Conservation (phyloP, 2,888 invertebrate species). For the Venustoraphidia nigricollis region DNA sequence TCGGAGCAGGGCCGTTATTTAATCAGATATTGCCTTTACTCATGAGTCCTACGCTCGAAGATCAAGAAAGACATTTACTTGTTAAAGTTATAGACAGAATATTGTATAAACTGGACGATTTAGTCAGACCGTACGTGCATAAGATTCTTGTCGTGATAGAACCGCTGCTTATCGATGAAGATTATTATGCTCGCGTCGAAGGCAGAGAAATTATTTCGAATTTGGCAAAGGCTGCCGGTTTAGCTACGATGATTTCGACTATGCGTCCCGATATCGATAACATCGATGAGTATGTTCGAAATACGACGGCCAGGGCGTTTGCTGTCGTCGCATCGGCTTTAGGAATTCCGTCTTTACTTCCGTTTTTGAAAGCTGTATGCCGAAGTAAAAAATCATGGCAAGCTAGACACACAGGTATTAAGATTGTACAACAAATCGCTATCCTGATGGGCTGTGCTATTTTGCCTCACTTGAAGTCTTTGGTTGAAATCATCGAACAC, state of each 20-base stretch:
- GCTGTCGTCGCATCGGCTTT: slow-evolving; percentile 99
- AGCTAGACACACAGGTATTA: slow-evolving; percentile 93
- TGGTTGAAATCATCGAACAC: slow-evolving; percentile 99
- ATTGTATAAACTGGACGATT: slow-evolving; percentile 93
- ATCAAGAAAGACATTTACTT: slow-evolving; percentile 95
- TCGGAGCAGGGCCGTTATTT: slow-evolving; percentile 96
- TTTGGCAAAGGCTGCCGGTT: slow-evolving; percentile 95
- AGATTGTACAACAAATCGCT: slow-evolving; percentile 99
- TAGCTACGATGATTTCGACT: slow-evolving; percentile 99
- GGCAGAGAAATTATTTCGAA: slow-evolving; percentile 99
- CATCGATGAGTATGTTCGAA: slow-evolving; percentile 97
- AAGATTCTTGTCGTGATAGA: slow-evolving; percentile 99
- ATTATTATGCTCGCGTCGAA: slow-evolving; percentile 99
- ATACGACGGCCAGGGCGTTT: slow-evolving; percentile 98
- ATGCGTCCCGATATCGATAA: slow-evolving; percentile 99
- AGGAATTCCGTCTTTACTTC: slow-evolving; percentile 92
- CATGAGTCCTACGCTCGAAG: slow-evolving; percentile 99
- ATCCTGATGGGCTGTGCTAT: slow-evolving; percentile 99
- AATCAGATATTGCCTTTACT: slow-evolving; percentile 97
- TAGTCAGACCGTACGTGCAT: slow-evolving; percentile 98
- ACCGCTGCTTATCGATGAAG: slow-evolving; percentile 96
- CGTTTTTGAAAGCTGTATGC: slow-evolving; percentile 97
- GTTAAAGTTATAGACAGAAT: slow-evolving; percentile 99
- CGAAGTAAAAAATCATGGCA: slow-evolving; percentile 99
- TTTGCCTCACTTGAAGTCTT: slow-evolving; percentile 88